Evolutionary conservation across 2,797 vertebrate species (phyloP), one percentile per base, ranked within the genome.

Genomic region (Betta splendens): DNA sequence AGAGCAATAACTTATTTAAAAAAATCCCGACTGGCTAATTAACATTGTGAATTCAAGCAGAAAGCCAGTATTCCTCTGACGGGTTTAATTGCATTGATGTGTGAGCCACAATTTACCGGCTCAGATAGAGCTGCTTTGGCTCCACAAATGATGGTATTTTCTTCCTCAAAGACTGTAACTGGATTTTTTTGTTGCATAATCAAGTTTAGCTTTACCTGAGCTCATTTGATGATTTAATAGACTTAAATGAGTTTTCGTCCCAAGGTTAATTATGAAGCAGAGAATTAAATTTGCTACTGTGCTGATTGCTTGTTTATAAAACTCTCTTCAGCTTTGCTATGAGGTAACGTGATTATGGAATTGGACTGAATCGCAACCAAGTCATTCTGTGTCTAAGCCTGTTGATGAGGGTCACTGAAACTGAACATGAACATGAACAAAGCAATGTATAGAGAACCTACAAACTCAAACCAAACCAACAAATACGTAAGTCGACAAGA

Each of bases 11-110:
- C 90, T 89, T 81, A 79, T 88, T 80, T 85, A 45, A 80, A 89
- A 87, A 89, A 92, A 85, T 69, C 64, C 80, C 62, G 87, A 88
- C 86, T 75, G 78, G 62, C 78, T 92, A 89, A 94, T 92, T 89
- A 93, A 93, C 81, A 84, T 63, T 85, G 90, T 92, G 91, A 93
- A 91, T 90, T 88, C 85, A 88, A 93, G 74, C 90, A 90, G 89
- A 87, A 94, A 90, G 31, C 75, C 84, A 57, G 80, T 77, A 70
- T 80, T 91, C 87, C 87, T 79, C 81, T 61, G 84, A 85, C 64
- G 63, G 84, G 80, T 86, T 89, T 87, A 90, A 87, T 89, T 73
- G 88, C 77, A 71, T 64, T 75, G 70, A 87, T 83, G 88, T 69
- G 71, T 84, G 82, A 85, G 56, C 76, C 77, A 77, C 81, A 89